Percentiles rank a stretch among this genome's conserved stretches.
Evolutionary conservation across 2,888 invertebrate genomes (phyloP).

Genomic region (Hydraecia micacea): DNA sequence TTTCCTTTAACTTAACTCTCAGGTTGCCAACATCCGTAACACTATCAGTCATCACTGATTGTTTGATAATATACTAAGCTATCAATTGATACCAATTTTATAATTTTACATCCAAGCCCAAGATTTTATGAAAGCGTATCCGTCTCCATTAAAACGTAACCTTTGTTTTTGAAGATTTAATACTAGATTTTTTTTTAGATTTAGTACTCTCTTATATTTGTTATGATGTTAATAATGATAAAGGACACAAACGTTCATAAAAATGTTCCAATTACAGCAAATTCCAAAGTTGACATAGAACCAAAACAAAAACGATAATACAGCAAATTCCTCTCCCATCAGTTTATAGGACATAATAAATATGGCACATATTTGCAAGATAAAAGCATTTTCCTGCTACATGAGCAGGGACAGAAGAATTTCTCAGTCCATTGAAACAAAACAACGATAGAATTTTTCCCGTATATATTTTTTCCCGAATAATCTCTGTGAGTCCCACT

Average conservation of each 20-base stretch:
- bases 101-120: not conserved
- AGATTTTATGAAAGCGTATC: not conserved
- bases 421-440: constrained; percentile 46
- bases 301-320: constrained; percentile 35
- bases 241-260: not conserved
- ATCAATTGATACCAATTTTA: not conserved
- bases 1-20: not conserved
- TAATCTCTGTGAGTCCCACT: constrained; percentile 40
- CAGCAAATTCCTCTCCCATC: constrained; percentile 43
- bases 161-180: not conserved
- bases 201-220: not conserved
- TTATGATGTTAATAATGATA: not conserved
- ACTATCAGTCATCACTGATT: not conserved
- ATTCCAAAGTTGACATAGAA: constrained; percentile 35
- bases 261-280: constrained; percentile 5
- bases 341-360: constrained; percentile 49
- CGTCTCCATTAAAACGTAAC: not conserved
- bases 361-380: constrained; percentile 44
- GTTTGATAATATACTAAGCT: not conserved
- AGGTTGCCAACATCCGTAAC: not conserved
- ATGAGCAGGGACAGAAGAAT: constrained; percentile 49
- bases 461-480: constrained; percentile 47
- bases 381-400: constrained; percentile 60
- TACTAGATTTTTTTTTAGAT: too few species aligned
- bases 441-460: constrained; percentile 31